Base-by-base conservation (phyloP, 2,888 invertebrate genomes). In the Leptura quadrifasciata region DNA sequence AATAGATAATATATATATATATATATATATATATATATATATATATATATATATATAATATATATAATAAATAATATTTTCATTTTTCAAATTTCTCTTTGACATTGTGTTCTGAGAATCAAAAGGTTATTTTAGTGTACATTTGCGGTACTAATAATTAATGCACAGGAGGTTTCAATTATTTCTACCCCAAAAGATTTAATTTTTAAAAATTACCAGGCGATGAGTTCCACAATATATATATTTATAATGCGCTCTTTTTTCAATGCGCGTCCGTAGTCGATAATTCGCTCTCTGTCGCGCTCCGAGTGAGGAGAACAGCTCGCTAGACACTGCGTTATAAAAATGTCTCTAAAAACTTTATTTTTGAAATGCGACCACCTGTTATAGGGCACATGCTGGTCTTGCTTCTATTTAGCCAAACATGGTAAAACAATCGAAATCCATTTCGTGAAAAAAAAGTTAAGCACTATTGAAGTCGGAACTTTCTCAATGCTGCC, bases 111-210 rank as follows among this genome's bases (percentile, higher is more conserved):
- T 39, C 39, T 39, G 39, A 39, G 39, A 9, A 39, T 39, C 39
- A 39, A 39, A 39, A 39, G 39, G 39, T 39, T 39, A 39, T 39
- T 39, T 39, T 39, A 39, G 39, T 39, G 39, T 39, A 39, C 39
- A 39, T 39, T 39, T 39, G 39, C 39, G 39, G 39, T 39, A 9
- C 39, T 39, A 39, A 39, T 39, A 39, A 39, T 39, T 39, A 39
- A 9, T 39, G 39, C 39, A 39, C 39, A 39, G 39, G 39, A 39
- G 39, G 39, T 39, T 39, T 39, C 39, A 39, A 39, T 39, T 39
- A 39, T 39, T 39, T 39, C 12, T 6, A 39, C 39, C 39, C 39
- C 39, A 39, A 39, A 39, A 39, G n/a, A n/a, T n/a, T n/a, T n/a
- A n/a, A n/a, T n/a, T n/a, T n/a, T n/a, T n/a, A n/a, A n/a, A n/a